Evolutionary conservation across 2,113 vertebrate genomes (phyloP).

Genomic region (Camelus dromedarius): DNA sequence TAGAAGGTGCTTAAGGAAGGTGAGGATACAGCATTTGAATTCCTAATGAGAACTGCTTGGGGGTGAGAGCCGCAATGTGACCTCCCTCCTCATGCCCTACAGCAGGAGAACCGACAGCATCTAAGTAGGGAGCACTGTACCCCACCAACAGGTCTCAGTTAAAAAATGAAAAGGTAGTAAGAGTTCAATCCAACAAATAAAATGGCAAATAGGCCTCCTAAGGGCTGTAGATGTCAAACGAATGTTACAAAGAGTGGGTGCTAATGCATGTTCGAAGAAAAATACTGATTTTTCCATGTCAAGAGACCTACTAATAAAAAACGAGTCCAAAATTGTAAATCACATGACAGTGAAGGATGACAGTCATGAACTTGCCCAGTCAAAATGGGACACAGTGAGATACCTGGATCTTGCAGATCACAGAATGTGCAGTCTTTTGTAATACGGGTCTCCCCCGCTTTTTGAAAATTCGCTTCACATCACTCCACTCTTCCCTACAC

Average conservation of each 20-base stretch:
- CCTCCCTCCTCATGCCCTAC: neutral
- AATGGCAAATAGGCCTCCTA: neutral
- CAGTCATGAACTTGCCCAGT: neutral
- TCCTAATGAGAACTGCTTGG: neutral
- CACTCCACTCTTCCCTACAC: no score
- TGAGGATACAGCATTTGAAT: neutral
- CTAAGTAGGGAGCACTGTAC: neutral
- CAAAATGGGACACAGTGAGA: neutral
- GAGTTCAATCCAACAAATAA: neutral
- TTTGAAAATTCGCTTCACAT: no score
- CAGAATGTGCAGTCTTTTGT: neutral
- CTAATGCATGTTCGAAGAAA: neutral
- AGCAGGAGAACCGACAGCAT: neutral
- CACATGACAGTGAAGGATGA: neutral
- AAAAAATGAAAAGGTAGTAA: neutral
- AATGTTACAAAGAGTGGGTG: neutral
- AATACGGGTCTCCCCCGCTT: neutral
- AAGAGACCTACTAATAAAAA: neutral
- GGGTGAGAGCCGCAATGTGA: fast-evolving
- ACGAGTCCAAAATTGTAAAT: neutral
- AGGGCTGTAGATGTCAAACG: neutral
- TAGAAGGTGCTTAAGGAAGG: neutral
- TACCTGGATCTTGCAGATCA: neutral
- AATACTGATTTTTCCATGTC: neutral
- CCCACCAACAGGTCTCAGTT: neutral